Evolutionary conservation across 2,888 invertebrate species (phyloP).

Genomic region (Sepiola atlantica): DNA sequence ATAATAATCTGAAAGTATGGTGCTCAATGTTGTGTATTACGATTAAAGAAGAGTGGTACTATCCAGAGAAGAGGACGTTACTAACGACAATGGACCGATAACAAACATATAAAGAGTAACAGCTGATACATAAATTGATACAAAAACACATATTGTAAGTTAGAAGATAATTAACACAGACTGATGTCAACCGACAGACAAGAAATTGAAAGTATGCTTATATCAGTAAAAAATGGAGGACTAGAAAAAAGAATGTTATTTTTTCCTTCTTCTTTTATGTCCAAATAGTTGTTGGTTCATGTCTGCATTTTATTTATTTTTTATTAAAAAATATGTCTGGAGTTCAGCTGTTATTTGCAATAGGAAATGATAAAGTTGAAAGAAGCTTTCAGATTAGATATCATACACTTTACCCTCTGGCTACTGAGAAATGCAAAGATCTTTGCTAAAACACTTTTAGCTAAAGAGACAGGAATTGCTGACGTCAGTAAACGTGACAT

Average conservation of each 20-base stretch:
- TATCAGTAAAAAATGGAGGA: not conserved
- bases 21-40: too few species aligned
- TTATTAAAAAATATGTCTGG: not conserved
- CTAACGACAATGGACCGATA: too few species aligned
- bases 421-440: not conserved
- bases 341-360: not conserved
- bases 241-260: too few species aligned
- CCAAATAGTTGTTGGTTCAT: not conserved
- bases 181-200: not conserved
- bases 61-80: too few species aligned
- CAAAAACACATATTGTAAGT: not conserved
- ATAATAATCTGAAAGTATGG: too few species aligned
- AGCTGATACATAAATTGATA: too few species aligned
- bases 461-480: not conserved
- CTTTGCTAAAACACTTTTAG: not conserved
- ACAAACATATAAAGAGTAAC: too few species aligned
- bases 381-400: not conserved
- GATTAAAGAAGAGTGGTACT: too few species aligned
- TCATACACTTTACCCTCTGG: not conserved
- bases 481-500: not conserved
- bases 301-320: not conserved
- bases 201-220: not conserved
- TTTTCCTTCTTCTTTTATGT: not conserved
- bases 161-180: not conserved
- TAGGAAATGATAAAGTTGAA: not conserved